Percentiles rank a stretch among this genome's conserved stretches.
Conservation (phyloP, 2,113 vertebrate genomes). For the Ctenodactylus gundi region DNA sequence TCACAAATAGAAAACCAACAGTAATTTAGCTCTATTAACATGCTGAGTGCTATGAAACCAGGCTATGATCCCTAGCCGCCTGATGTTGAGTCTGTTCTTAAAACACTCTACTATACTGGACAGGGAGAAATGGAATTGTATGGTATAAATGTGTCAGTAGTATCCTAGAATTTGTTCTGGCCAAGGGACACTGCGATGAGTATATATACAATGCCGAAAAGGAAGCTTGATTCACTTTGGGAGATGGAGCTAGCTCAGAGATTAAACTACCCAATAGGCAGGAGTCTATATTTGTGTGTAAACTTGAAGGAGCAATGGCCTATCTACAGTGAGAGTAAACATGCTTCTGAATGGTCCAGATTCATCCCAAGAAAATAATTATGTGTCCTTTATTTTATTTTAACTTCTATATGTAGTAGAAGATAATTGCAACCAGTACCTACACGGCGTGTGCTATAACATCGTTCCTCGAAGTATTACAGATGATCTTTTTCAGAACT, state of each 20-base stretch:
- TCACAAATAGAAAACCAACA: not conserved
- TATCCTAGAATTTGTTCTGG: not conserved
- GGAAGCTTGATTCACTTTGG: not conserved
- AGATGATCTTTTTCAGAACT: not conserved
- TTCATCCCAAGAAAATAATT: not conserved
- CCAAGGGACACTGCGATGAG: not conserved
- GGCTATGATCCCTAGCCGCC: not conserved
- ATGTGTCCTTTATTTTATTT: not conserved
- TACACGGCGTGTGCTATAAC: not conserved
- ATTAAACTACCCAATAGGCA: not conserved
- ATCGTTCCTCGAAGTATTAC: not conserved
- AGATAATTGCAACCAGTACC: not conserved
- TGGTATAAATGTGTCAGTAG: not conserved
- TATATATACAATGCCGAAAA: not conserved
- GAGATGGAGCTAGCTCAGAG: not conserved
- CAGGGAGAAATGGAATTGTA: not conserved
- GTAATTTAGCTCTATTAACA: not conserved
- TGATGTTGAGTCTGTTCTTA: not conserved
- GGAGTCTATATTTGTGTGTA: not conserved
- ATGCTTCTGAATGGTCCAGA: not conserved
- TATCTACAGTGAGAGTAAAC: not conserved
- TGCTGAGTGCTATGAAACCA: not conserved
- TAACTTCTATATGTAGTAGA: not conserved
- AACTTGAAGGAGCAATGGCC: not conserved
- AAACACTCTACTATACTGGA: not conserved